Percentiles rank a stretch among this genome's conserved stretches.
Evolutionary conservation across 1,140 invertebrate species (phyloP).

Genomic region (Mamestra configurata): DNA sequence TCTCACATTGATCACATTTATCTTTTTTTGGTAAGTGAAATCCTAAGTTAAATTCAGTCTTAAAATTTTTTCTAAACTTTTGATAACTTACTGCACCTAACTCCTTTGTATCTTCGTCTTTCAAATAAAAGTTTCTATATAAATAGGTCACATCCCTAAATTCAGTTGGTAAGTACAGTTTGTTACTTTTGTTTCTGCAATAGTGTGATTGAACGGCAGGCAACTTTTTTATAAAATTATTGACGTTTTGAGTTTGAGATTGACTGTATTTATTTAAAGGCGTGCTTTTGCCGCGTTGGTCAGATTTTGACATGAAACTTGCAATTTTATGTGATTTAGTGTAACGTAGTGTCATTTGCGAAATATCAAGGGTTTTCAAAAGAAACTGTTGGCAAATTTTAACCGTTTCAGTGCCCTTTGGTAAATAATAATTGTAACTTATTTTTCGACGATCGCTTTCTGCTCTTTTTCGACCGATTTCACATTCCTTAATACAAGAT

Average conservation of each 20-base stretch:
- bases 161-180: slow-evolving; percentile 6
- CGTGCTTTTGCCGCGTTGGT: background rate
- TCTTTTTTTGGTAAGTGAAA: slow-evolving; percentile 30
- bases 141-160: background rate
- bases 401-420: background rate
- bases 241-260: background rate
- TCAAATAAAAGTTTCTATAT: background rate
- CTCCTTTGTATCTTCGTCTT: background rate
- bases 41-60: slow-evolving; percentile 11
- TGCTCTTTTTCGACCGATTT: background rate
- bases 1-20: slow-evolving; percentile 9
- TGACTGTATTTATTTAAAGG: slow-evolving; percentile 10
- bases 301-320: background rate
- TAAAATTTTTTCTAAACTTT: background rate
- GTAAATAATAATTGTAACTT: background rate
- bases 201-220: slow-evolving; percentile 12
- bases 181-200: slow-evolving; percentile 20
- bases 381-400: slow-evolving; percentile 5
- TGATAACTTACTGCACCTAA: background rate
- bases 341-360: background rate
- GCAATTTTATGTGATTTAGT: background rate
- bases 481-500: background rate
- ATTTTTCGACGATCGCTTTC: background rate
- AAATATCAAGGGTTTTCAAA: slow-evolving; percentile 1
- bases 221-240: slow-evolving; percentile 1